Evolutionary conservation across 2,797 vertebrate genomes (phyloP).

Genomic region (Adelosebastes latens): DNA sequence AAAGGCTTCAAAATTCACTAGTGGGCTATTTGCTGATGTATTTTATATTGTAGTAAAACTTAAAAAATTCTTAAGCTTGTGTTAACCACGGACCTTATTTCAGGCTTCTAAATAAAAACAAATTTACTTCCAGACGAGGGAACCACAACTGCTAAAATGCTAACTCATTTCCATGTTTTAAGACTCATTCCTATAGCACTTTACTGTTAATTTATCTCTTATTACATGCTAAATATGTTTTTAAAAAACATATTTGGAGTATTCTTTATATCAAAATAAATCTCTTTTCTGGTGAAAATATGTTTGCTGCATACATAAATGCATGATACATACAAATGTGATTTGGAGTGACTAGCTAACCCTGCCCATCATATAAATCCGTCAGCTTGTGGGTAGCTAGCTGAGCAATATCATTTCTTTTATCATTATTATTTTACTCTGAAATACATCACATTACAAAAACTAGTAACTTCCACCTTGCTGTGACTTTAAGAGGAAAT

Average conservation of each 20-base stretch:
- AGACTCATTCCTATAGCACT: too few species aligned
- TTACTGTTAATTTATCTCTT: accelerated
- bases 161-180: too few species aligned
- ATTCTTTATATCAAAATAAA: background rate
- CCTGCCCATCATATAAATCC: background rate
- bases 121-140: too few species aligned
- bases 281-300: background rate
- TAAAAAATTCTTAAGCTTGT: too few species aligned
- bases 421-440: background rate
- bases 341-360: background rate
- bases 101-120: too few species aligned
- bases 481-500: background rate
- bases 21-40: too few species aligned
- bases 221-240: background rate
- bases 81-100: too few species aligned
- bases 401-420: background rate
- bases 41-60: too few species aligned
- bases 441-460: background rate
- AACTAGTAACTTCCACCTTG: background rate
- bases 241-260: background rate
- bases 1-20: too few species aligned
- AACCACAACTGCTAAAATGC: too few species aligned
- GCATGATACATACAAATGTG: background rate
- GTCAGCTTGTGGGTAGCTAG: background rate
- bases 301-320: background rate